These are phyloP conservation scores for Liopterus haemorrhoidalis DNA, from an alignment of 2,888 invertebrate species.

Conservation along the genomic window DNA sequence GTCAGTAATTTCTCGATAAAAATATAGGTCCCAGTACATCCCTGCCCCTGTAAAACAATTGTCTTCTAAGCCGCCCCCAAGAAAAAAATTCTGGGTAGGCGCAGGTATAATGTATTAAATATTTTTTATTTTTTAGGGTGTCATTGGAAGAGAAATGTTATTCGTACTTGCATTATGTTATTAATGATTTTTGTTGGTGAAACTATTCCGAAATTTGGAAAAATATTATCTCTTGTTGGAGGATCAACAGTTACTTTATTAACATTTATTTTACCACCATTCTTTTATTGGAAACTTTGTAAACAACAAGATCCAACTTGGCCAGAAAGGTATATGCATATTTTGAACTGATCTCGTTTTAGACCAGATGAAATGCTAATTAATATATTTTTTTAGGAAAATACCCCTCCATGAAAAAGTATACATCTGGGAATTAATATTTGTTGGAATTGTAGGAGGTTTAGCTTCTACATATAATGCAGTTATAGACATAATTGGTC, in stretches of 20 bases:
- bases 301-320: slow-evolving; percentile 45
- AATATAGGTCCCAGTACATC: too few species aligned
- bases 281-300: slow-evolving; percentile 59
- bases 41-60: too few species aligned
- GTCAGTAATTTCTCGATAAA: too few species aligned
- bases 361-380: slow-evolving; percentile 5
- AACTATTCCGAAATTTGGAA: slow-evolving; percentile 63
- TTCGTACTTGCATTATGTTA: slow-evolving; percentile 54
- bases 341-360: slow-evolving; percentile 15
- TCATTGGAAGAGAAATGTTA: slow-evolving; percentile 52
- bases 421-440: slow-evolving; percentile 57
- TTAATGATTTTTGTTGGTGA: slow-evolving; percentile 60
- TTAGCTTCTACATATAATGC: slow-evolving; percentile 58
- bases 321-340: slow-evolving; percentile 44
- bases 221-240: slow-evolving; percentile 62
- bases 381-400: slow-evolving; percentile 45
- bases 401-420: slow-evolving; percentile 54
- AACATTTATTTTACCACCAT: slow-evolving; percentile 62
- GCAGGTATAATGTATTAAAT: too few species aligned
- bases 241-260: slow-evolving; percentile 63
- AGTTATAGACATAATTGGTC: slow-evolving; percentile 49
- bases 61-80: too few species aligned
- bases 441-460: slow-evolving; percentile 56
- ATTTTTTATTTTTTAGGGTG: slow-evolving; percentile 49
- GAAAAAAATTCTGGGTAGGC: too few species aligned